A percentile compares a stretch with the other conserved stretches of the same genome.
These are phyloP conservation scores for Epicampocera succincta DNA, from an alignment of 2,888 invertebrate genomes.

Conservation along the genomic window DNA sequence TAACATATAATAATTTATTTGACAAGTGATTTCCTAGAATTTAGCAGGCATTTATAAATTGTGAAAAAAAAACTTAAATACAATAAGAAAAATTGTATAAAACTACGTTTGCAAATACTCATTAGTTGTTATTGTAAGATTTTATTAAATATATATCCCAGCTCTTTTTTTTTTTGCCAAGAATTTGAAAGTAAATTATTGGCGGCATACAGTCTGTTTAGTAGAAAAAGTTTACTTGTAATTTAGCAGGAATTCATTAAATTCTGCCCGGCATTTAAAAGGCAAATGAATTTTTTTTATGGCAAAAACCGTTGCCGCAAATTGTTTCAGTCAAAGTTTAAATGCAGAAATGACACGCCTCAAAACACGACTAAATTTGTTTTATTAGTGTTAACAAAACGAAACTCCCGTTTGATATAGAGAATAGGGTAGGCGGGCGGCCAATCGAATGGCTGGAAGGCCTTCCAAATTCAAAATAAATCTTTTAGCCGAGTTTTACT, in stretches of 20 bases:
- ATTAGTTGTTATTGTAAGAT: too few species aligned
- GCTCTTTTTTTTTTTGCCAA: conserved; percentile 15
- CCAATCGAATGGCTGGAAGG: too few species aligned
- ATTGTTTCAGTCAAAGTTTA: not conserved
- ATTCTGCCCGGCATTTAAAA: conserved; percentile 5
- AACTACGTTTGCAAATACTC: not conserved
- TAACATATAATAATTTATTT: conserved; percentile 1
- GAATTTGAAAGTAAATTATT: conserved; percentile 8
- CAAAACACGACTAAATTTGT: too few species aligned
- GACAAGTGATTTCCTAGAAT: conserved; percentile 27
- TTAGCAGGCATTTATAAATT: conserved; percentile 12
- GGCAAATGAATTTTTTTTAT: not conserved
- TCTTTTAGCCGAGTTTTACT: too few species aligned
- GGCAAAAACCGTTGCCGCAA: not conserved
- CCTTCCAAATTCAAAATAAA: too few species aligned
- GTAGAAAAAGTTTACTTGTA: not conserved
- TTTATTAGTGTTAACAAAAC: too few species aligned
- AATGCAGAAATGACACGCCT: too few species aligned
- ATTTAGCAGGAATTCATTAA: conserved; percentile 22
- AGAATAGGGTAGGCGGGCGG: too few species aligned
- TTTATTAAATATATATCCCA: not conserved
- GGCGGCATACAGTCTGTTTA: conserved; percentile 48
- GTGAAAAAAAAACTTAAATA: conserved; percentile 14
- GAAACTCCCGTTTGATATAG: too few species aligned
- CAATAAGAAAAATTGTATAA: not conserved